phyloP scores from a whole-genome alignment of 2,797 vertebrate species.

The Clarias platycephalus region DNA sequence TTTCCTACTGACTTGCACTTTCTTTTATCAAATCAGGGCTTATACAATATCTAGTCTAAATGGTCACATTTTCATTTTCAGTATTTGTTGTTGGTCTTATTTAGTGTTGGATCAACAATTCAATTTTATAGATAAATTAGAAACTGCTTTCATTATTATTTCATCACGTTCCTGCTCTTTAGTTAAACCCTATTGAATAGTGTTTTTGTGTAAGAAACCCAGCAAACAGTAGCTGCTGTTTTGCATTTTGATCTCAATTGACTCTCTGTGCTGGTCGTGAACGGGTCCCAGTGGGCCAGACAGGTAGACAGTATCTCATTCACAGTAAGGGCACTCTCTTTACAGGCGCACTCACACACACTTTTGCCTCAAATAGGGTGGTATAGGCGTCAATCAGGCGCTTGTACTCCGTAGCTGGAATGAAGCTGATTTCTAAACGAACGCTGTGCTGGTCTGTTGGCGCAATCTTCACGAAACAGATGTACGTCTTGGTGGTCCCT shows the following conservation, averaged over 20 bases:
- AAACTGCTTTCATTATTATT: background rate
- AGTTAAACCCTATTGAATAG: slow-evolving; percentile 40
- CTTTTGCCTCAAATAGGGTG: slow-evolving; percentile 48
- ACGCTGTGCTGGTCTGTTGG: slow-evolving; percentile 20
- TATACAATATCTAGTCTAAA: background rate
- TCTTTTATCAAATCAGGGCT: background rate
- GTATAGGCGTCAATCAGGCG: slow-evolving; percentile 40
- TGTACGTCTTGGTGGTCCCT: slow-evolving; percentile 26
- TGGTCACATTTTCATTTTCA: background rate
- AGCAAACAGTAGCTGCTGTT: slow-evolving; percentile 23
- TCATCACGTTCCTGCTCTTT: background rate
- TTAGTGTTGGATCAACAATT: background rate
- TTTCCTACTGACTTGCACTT: background rate
- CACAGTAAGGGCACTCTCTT: slow-evolving; percentile 41
- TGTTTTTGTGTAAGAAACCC: slow-evolving; percentile 32
- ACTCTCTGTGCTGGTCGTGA: slow-evolving; percentile 48
- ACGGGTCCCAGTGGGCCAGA: slow-evolving; percentile 39
- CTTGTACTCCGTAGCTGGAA: slow-evolving; percentile 24
- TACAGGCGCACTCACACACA: slow-evolving; percentile 16
- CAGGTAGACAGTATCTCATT: slow-evolving; percentile 60
- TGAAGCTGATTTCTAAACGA: slow-evolving; percentile 33
- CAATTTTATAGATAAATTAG: background rate
- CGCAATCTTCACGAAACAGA: slow-evolving; percentile 8
- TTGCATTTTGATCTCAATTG: slow-evolving; percentile 53
- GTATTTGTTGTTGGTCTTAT: background rate